A percentile compares a stretch with the other conserved stretches of the same genome.
These are phyloP conservation scores for Parazoanthus atlanticus DNA, from an alignment of 92 coral and sea anemone species.

Conservation along the genomic window DNA sequence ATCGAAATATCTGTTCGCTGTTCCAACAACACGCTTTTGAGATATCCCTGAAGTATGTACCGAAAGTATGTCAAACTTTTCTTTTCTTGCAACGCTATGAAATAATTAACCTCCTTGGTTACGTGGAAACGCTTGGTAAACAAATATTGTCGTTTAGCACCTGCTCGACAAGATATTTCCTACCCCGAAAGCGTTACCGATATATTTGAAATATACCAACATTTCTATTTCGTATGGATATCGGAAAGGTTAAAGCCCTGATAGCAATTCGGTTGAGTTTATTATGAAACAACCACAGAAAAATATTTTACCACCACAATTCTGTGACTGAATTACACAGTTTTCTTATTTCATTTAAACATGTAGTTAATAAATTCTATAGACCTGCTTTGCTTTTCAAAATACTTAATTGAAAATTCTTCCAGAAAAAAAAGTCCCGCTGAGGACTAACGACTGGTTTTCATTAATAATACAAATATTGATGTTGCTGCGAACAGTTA, in stretches of 20 bases:
- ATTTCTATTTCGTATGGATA: neutral
- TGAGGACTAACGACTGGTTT: neutral
- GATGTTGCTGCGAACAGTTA: neutral
- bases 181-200: neutral
- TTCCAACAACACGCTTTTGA: neutral
- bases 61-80: neutral
- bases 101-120: neutral
- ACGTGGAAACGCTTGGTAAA: conserved; percentile 15
- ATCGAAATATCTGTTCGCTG: neutral
- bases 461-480: neutral
- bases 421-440: neutral
- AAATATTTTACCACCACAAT: neutral
- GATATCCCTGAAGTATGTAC: neutral
- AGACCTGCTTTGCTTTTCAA: conserved; percentile 15
- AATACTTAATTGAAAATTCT: neutral
- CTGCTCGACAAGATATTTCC: conserved; percentile 3
- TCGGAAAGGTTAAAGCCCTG: neutral
- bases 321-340: neutral
- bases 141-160: neutral
- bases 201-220: neutral
- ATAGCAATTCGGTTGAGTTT: no score
- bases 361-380: neutral
- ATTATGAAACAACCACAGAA: neutral
- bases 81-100: neutral
- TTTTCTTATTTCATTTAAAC: neutral